Conservation (phyloP, 2,113 vertebrate genomes). For the Clarias magur region DNA sequence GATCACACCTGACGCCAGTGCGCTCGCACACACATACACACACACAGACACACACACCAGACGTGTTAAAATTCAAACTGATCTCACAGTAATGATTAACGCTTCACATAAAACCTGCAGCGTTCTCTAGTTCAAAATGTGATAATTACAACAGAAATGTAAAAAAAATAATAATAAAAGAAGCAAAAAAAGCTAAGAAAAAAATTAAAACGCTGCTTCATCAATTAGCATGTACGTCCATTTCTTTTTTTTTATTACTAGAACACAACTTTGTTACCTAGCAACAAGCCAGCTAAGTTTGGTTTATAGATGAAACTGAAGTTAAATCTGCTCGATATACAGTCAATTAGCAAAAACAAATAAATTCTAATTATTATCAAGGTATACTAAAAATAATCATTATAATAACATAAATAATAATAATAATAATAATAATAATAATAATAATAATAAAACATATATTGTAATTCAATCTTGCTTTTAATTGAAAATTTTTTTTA, state of each 20-base stretch:
- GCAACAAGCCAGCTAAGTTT: neutral
- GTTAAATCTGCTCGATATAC: no score
- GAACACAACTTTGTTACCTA: neutral
- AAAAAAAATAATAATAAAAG: neutral
- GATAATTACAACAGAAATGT: neutral
- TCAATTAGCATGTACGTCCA: neutral
- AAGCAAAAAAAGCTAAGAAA: neutral
- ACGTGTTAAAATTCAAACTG: no score
- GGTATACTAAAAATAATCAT: no score
- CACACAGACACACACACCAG: neutral
- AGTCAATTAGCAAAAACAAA: no score
- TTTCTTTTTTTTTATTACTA: neutral
- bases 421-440: no score
- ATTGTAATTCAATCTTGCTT: no score
- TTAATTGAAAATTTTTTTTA: no score
- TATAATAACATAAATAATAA: no score
- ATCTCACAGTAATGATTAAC: no score
- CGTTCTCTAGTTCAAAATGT: neutral
- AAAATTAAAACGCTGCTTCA: neutral
- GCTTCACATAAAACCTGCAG: neutral
- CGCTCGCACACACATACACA: neutral
- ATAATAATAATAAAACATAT: no score
- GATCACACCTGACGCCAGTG: neutral
- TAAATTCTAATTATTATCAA: no score
- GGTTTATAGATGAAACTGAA: neutral